phyloP scores from a whole-genome alignment of 1,140 invertebrate genomes.

The Solenopsis invicta region DNA sequence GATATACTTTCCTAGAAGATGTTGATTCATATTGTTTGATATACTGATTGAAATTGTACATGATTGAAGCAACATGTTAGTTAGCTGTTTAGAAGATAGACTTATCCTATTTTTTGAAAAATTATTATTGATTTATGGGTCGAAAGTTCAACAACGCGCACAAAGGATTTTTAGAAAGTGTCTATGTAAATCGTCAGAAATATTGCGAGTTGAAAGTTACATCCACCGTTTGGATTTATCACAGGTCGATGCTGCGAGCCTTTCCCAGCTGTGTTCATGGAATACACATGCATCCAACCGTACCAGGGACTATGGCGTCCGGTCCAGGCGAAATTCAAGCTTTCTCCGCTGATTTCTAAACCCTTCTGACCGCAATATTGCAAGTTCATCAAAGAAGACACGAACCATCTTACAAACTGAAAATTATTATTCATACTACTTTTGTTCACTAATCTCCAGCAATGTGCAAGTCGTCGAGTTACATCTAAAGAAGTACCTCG shows the following conservation, averaged over 20 bases:
- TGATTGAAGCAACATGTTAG: neutral
- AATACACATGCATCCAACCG: constrained; percentile 79
- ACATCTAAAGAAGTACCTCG: constrained; percentile 65
- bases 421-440: constrained; percentile 33
- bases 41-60: neutral
- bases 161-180: neutral
- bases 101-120: neutral
- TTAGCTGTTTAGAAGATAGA: neutral
- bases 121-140: neutral
- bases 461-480: neutral
- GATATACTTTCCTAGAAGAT: constrained; percentile 75
- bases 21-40: neutral
- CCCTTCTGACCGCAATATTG: constrained; percentile 75
- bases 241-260: constrained; percentile 61
- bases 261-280: constrained; percentile 77
- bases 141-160: neutral
- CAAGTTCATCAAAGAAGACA: constrained; percentile 74
- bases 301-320: constrained; percentile 69
- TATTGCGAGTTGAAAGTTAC: neutral
- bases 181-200: neutral
- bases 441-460: neutral
- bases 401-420: constrained; percentile 77
- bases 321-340: constrained; percentile 73
- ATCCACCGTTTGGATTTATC: constrained; percentile 73
- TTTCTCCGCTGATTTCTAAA: constrained; percentile 72